Evolutionary conservation across 2,888 invertebrate genomes (phyloP), one percentile per base, ranked within the genome.

Genomic region (Pandemis cinnamomeana): DNA sequence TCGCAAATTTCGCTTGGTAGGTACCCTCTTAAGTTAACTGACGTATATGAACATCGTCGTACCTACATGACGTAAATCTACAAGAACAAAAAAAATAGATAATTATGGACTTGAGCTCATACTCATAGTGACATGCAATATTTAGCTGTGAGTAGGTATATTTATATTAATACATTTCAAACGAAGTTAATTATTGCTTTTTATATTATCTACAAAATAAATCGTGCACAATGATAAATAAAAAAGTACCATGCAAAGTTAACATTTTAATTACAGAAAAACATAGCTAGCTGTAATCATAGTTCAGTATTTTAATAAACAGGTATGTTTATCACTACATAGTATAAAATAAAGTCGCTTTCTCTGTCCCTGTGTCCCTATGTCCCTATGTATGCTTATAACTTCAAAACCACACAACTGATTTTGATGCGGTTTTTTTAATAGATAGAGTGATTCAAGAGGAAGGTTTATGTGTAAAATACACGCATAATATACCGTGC

Each of bases 201-300:
- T 20, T 15, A 20, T n/a, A 51, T 51, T 51, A 51, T 55, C 20
- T 55, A 55, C 8, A n/a, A 55, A 55, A 55, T 55, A 55, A 55
- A 7, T 55, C 55, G 55, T 55, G 55, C 55, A 55, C n/a, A 53
- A n/a, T 53, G 53, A 20, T 55, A 20, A 55, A 55, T 55, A 15
- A 55, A 15, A 6, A 44, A 44, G n/a, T 51, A 55, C 3, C 55
- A 55, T 55, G 55, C 55, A 55, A 7, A 55, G 7, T 53, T 7
- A 15, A 20, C 8, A 7, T 55, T 55, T 55, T 7, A n/a, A 20
- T 20, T 55, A 7, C 7, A 53, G 44, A 15, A n/a, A 0, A 53
- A n/a, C n/a, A 53, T 53, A 5, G 20, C 7, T 20, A 20, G 20
- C 7, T 7, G 20, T 55, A 20, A 55, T 20, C 0, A 55, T 20